Evolutionary conservation across 2,113 vertebrate species (phyloP).

Genomic region (Lontra canadensis): DNA sequence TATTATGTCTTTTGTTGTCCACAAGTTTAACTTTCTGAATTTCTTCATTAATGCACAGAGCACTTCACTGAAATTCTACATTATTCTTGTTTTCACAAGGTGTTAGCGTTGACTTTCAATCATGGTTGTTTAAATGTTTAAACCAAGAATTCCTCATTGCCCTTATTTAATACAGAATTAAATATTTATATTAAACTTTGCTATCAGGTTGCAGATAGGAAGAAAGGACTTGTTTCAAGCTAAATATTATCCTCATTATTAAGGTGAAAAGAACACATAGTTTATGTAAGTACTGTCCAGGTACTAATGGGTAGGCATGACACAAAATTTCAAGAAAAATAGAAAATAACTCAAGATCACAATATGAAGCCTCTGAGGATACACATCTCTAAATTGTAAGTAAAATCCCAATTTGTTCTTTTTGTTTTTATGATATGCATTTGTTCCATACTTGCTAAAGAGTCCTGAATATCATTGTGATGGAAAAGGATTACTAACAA

Average conservation of each 20-base stretch:
- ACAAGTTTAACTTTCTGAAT: not conserved
- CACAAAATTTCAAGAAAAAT: not conserved
- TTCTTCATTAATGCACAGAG: not conserved
- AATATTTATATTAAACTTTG: not conserved
- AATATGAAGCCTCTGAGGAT: not conserved
- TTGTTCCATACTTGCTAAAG: not conserved
- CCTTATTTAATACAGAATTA: not conserved
- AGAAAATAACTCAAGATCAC: not conserved
- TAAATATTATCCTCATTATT: not conserved
- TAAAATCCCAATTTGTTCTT: not conserved
- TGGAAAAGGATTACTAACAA: not conserved
- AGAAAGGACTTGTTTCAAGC: not conserved
- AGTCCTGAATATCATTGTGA: not conserved
- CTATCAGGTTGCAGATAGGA: not conserved
- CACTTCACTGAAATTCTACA: not conserved
- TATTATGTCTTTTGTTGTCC: not conserved
- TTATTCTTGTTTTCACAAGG: not conserved
- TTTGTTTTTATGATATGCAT: not conserved
- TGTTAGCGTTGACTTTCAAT: not conserved
- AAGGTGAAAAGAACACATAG: not conserved
- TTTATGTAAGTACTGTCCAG: not conserved
- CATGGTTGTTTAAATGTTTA: not conserved
- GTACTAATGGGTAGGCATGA: not conserved
- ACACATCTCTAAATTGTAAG: not conserved
- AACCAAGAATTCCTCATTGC: not conserved